phyloP scores from a whole-genome alignment of 2,113 vertebrate genomes.

The Osmerus eperlanus region DNA sequence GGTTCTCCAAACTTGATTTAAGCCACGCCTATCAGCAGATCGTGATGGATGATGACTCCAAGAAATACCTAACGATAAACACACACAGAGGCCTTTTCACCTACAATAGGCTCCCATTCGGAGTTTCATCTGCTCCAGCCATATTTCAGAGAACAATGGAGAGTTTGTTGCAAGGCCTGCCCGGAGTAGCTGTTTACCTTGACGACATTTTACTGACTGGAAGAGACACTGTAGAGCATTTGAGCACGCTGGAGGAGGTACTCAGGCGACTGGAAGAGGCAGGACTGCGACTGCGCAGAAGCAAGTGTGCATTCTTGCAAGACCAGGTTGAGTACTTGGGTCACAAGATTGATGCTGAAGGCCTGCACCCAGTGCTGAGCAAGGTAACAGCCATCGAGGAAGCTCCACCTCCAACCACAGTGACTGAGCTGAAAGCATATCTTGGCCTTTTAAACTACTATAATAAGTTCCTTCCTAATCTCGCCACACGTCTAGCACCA shows the following conservation, averaged over 20 bases:
- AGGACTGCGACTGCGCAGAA: neutral
- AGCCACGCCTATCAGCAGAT: conserved; percentile 18
- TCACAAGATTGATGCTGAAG: neutral
- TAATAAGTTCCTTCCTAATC: neutral
- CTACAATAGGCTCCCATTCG: conserved; percentile 16
- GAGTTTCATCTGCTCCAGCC: neutral
- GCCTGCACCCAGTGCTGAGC: too few species aligned
- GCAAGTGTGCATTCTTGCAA: neutral
- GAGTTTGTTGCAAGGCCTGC: too few species aligned
- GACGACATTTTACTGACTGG: too few species aligned
- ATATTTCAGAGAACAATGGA: conserved; percentile 6
- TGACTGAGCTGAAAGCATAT: too few species aligned
- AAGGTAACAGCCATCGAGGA: too few species aligned
- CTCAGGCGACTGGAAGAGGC: too few species aligned
- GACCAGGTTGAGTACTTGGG: neutral
- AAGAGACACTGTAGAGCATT: too few species aligned
- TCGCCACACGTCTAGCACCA: too few species aligned
- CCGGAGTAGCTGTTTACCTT: too few species aligned
- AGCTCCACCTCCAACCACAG: too few species aligned
- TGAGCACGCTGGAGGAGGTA: too few species aligned
- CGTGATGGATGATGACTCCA: conserved; percentile 10
- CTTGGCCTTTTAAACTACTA: neutral
- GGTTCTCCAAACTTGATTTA: conserved; percentile 16
- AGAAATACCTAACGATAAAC: conserved; percentile 25
- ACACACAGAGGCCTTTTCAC: conserved; percentile 18